Evolutionary conservation across 2,113 vertebrate genomes (phyloP).

Genomic region (Spermophilus dauricus): DNA sequence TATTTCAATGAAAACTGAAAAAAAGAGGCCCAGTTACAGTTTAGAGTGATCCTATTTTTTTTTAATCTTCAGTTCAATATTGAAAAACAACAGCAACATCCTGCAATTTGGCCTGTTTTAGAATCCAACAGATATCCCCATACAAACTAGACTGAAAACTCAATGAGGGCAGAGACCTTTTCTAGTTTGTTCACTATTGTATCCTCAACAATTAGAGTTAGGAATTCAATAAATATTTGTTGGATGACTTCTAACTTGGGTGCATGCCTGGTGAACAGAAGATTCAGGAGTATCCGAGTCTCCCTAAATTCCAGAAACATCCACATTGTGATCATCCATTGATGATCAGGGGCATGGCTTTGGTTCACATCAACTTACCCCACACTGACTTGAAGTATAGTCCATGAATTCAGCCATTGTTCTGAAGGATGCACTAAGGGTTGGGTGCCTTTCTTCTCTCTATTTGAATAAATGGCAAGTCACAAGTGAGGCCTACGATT

Average conservation of each 20-base stretch:
- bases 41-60: background rate
- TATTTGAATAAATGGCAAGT: constrained; percentile 69
- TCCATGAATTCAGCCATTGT: constrained; percentile 90
- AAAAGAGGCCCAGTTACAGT: background rate
- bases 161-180: background rate
- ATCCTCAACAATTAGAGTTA: constrained; percentile 1
- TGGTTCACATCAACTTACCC: constrained; percentile 87
- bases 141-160: background rate
- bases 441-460: constrained; percentile 76
- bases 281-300: background rate
- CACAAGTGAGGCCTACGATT: constrained; percentile 61
- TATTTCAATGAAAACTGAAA: constrained; percentile 25
- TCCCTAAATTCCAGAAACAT: constrained; percentile 25
- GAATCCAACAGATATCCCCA: constrained; percentile 5
- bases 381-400: constrained; percentile 90
- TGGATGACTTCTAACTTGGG: constrained; percentile 40
- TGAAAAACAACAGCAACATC: background rate
- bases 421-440: constrained; percentile 90
- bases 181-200: background rate
- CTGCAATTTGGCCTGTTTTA: background rate
- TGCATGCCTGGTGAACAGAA: background rate
- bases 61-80: background rate
- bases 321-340: background rate
- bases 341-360: background rate
- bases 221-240: background rate